Percentiles rank a stretch among this genome's conserved stretches.
These are phyloP conservation scores for Macquaria ambigua DNA, from an alignment of 2,113 vertebrate genomes.

Conservation along the genomic window DNA sequence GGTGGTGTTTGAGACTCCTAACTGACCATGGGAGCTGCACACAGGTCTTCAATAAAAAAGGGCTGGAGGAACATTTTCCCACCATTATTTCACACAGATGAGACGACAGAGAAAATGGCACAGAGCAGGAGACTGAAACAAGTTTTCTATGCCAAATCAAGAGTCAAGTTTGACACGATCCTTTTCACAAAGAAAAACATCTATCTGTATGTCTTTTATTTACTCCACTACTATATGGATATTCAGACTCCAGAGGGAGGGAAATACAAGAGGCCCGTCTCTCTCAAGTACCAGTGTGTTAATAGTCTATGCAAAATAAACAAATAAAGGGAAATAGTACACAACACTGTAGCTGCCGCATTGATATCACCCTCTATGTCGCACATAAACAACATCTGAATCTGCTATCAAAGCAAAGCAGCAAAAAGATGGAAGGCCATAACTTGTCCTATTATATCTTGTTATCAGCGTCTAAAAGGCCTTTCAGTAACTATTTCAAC, in stretches of 20 bases:
- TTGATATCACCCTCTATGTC: background rate
- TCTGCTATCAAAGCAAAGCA: slow-evolving; percentile 14
- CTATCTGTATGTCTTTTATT: slow-evolving; percentile 9
- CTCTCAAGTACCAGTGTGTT: background rate
- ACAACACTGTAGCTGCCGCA: background rate
- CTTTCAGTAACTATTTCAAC: background rate
- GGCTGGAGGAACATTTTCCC: slow-evolving; percentile 77
- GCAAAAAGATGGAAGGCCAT: slow-evolving; percentile 3
- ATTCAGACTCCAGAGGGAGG: background rate
- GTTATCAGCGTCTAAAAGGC: background rate
- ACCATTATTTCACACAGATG: slow-evolving; percentile 79
- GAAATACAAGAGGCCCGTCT: background rate
- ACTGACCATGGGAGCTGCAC: slow-evolving; percentile 57
- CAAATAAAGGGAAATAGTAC: slow-evolving; percentile 28
- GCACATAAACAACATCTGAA: slow-evolving; percentile 2
- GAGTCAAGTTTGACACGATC: slow-evolving; percentile 1
- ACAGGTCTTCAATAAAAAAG: slow-evolving; percentile 62
- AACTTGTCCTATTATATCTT: background rate
- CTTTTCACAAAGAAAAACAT: background rate
- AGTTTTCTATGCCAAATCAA: background rate
- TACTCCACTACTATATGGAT: background rate
- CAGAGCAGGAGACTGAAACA: background rate
- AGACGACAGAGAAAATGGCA: slow-evolving; percentile 42
- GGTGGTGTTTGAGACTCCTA: slow-evolving; percentile 36
- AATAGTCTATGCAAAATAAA: slow-evolving; percentile 43